Conservation (phyloP, 2,888 invertebrate genomes). For the Xanthostigma xanthostigma region DNA sequence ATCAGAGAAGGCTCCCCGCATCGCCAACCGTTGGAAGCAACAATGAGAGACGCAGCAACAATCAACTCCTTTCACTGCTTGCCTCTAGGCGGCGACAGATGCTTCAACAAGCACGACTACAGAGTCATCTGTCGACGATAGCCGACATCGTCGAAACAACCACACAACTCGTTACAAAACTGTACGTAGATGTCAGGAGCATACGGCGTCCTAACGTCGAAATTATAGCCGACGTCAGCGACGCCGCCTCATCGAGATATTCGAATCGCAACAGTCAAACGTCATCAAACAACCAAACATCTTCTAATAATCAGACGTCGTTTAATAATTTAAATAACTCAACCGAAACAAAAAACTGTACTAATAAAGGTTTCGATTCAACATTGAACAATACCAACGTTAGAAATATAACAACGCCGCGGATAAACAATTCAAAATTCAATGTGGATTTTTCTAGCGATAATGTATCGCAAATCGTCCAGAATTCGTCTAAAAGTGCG, state of each 20-base stretch:
- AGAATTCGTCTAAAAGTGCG: conserved; percentile 1
- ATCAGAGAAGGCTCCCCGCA: too few relatives aligned
- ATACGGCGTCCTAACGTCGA: neutral
- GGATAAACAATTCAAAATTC: too few relatives aligned
- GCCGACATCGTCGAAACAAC: conserved; percentile 32
- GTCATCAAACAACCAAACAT: neutral
- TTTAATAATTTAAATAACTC: neutral
- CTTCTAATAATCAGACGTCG: neutral
- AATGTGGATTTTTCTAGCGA: neutral
- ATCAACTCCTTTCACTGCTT: conserved; percentile 40
- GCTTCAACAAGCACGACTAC: conserved; percentile 33
- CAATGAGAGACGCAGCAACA: conserved; percentile 25
- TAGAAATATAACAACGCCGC: neutral
- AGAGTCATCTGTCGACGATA: conserved; percentile 33
- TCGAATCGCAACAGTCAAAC: neutral
- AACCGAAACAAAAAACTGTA: neutral
- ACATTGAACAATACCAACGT: neutral
- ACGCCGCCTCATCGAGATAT: neutral
- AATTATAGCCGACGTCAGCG: neutral
- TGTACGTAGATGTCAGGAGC: conserved; percentile 3
- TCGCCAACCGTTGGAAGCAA: too few relatives aligned
- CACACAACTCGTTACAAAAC: conserved; percentile 10
- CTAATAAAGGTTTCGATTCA: neutral
- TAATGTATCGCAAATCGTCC: neutral
- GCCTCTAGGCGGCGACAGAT: conserved; percentile 45